Evolutionary conservation across 1,140 invertebrate species (phyloP).

Genomic region (Ceratosolen solmsi): DNA sequence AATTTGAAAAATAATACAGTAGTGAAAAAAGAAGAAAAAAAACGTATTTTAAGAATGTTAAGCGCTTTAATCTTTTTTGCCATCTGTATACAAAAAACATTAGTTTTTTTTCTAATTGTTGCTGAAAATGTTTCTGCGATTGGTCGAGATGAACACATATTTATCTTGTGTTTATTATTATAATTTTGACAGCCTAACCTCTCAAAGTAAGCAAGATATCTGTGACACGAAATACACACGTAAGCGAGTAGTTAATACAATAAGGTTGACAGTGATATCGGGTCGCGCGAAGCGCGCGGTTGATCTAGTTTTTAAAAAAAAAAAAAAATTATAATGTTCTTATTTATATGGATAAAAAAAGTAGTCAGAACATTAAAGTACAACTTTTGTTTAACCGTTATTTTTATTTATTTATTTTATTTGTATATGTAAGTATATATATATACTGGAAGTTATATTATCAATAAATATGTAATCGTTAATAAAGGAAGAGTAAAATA

Average conservation of each 20-base stretch:
- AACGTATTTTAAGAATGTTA: no score
- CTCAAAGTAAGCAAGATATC: slow-evolving; percentile 13
- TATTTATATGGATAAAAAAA: slow-evolving; percentile 1
- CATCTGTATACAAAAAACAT: not conserved
- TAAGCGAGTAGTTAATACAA: slow-evolving; percentile 1
- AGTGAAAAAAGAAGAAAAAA: no score
- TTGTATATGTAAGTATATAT: slow-evolving; percentile 12
- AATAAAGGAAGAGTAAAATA: no score
- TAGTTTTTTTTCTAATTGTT: not conserved
- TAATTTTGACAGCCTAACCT: slow-evolving; percentile 11
- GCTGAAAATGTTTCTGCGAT: not conserved
- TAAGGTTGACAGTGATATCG: slow-evolving; percentile 21
- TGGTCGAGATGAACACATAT: not conserved
- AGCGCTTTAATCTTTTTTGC: no score
- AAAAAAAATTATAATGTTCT: slow-evolving; percentile 4
- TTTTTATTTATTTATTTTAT: slow-evolving; percentile 28
- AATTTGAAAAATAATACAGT: no score
- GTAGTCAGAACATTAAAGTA: slow-evolving; percentile 8
- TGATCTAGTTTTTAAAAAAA: slow-evolving; percentile 24
- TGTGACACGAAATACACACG: slow-evolving; percentile 8
- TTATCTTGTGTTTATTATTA: slow-evolving; percentile 24
- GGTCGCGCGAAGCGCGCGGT: slow-evolving; percentile 8
- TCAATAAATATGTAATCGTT: no score
- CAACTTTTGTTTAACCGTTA: not conserved
- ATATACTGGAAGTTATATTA: no score